These are phyloP conservation scores for Eupithecia subumbrata DNA, from an alignment of 2,888 invertebrate genomes.

Conservation along the genomic window DNA sequence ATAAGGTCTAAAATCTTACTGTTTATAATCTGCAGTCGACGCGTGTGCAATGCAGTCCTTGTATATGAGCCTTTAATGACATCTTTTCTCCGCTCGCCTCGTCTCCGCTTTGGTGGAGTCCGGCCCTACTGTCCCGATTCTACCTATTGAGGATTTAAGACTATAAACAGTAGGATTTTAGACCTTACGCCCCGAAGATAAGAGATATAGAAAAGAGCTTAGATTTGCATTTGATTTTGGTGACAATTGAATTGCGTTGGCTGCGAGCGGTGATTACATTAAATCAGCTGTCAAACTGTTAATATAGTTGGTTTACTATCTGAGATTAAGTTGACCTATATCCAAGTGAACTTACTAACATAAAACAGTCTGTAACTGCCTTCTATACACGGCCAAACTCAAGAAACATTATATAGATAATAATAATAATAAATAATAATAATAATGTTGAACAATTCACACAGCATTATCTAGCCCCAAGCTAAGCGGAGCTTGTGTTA, in stretches of 20 bases:
- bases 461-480: too few relatives aligned
- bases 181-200: slow-evolving; percentile 4
- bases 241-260: slow-evolving; percentile 52
- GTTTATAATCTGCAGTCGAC: too few relatives aligned
- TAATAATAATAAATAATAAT: too few relatives aligned
- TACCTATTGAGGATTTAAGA: background rate
- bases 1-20: too few relatives aligned
- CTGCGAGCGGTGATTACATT: slow-evolving; percentile 43
- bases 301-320: background rate
- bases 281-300: slow-evolving; percentile 40
- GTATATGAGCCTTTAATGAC: too few relatives aligned
- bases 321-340: slow-evolving; percentile 3
- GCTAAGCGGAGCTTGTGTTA: too few relatives aligned
- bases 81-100: too few relatives aligned
- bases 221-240: slow-evolving; percentile 53
- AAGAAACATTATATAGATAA: too few relatives aligned
- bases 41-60: too few relatives aligned
- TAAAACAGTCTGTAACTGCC: background rate
- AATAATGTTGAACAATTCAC: too few relatives aligned
- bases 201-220: slow-evolving; percentile 48
- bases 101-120: too few relatives aligned
- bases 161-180: slow-evolving; percentile 4
- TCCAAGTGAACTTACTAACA: background rate
- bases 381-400: too few relatives aligned
- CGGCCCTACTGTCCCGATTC: background rate